A percentile compares a stretch with the other conserved stretches of the same genome.
Conservation (phyloP, 2,113 vertebrate species). For the Microtus montanus region DNA sequence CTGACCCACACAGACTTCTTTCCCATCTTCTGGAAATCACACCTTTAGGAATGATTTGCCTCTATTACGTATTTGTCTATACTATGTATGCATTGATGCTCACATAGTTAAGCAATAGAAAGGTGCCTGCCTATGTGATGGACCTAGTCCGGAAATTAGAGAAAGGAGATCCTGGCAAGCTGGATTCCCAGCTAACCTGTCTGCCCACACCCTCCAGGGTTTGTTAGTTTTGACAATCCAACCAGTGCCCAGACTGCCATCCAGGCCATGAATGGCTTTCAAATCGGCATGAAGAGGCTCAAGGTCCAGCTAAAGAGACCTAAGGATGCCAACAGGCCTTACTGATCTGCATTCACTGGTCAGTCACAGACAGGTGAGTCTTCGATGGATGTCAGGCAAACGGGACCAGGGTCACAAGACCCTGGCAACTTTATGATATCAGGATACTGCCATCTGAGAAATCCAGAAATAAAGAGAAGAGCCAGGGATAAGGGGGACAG, state of each 20-base stretch:
- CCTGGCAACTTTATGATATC: neutral
- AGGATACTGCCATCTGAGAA: constrained; percentile 16
- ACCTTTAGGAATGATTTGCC: neutral
- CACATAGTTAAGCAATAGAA: neutral
- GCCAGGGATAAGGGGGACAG: neutral
- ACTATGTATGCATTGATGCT: neutral
- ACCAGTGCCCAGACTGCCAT: constrained; percentile 98
- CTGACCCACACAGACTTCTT: neutral
- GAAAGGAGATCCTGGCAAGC: neutral
- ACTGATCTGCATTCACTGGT: constrained; percentile 89
- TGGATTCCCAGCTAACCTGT: constrained; percentile 11
- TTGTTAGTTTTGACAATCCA: constrained; percentile 99
- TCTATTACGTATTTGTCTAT: neutral
- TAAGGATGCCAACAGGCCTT: constrained; percentile 98
- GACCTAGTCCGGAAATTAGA: neutral
- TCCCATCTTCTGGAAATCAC: constrained; percentile 16
- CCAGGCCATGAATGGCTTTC: constrained; percentile 99
- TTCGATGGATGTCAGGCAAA: neutral
- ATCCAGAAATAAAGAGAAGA: constrained; percentile 18
- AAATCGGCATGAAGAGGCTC: constrained; percentile 99
- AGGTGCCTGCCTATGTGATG: neutral
- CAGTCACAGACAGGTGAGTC: constrained; percentile 88
- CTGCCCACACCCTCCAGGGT: constrained; percentile 85
- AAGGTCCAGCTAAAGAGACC: constrained; percentile 99
- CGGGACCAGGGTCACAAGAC: neutral